Evolutionary conservation across 2,797 vertebrate species (phyloP), one percentile per base, ranked within the genome.

Genomic region (Chaenodraco wilsoni): DNA sequence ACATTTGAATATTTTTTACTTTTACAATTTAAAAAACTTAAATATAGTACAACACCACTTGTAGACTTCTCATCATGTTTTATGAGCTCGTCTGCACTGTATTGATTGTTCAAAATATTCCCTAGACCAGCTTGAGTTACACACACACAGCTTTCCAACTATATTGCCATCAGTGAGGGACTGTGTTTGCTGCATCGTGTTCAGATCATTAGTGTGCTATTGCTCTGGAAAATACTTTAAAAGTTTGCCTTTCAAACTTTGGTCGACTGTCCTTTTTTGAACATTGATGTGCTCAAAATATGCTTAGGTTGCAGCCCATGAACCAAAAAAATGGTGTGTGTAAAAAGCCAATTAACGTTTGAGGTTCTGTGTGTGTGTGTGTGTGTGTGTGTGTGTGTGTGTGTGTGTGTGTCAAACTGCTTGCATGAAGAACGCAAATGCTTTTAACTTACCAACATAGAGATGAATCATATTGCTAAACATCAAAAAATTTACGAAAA

Each of bases 311-410:
- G 68, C 78, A 83, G 72, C 52, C 17, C 68, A 65, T 80, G 52
- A 80, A 74, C 50, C 76, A 55, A 57, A 72, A 63, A 73, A 72
- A 65, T 54, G 50, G 7, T 9, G 48, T 75, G 66, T 69, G 40
- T 52, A 73, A 69, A 82, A 84, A 82, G 23, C 59, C 64, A 82
- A 83, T 79, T 80, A 72, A 77, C 74, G 65, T 81, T 72, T 67
- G 23, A 75, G 69, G n/a, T 79, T 74, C 64, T 7, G 33, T 33
- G 31, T 33, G 33, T 37, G 33, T 37, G 52, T 69, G 11, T 49
- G 51, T 41, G 48, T 50, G 44, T 13, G 46, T 45, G 16, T 16
- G 41, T 69, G 11, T 54, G 57, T 41, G 54, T 50, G 50, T 13
- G 46, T 45, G n/a, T 16, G 45, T 27, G 49, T 15, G 19, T 48